Base-by-base conservation (phyloP, 2,888 invertebrate species). In the Himalopsyche tibetana region DNA sequence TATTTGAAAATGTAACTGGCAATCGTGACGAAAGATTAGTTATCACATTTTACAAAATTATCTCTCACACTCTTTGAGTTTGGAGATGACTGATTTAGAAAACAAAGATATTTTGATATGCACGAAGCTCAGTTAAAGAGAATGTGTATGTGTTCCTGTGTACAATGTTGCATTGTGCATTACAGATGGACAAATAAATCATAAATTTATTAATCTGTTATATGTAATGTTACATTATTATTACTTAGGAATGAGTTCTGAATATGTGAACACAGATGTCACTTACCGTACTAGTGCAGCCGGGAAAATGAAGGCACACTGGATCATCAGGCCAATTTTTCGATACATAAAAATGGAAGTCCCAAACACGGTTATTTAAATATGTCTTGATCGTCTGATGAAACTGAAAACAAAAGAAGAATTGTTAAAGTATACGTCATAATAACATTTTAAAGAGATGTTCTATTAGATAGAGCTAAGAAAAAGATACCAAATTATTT, bases 341-440 rank as follows among this genome's bases (percentile, higher is more conserved):
- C 90, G 96, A 95, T 91, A 97, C 96, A 95, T 97, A 97, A 94
- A 97, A 97, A 93, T 96, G 94, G 94, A 97, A 97, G 92, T 97
- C 95, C 97, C 97, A 97, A 92, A 97, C 96, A 91, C 95, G 95
- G 93, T 97, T 96, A 94, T 95, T 96, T 92, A 96, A 95, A 94
- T 96, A 97, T 93, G 97, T 97, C 94, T 96, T 95, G 92, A 97
- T 94, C 91, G 97, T 97, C 94, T 97, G 97, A 93, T 97, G 97
- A 94, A 97, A 97, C 97, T 97, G 93, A 80, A 94, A 94, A 90
- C 88, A 89, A 89, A 90, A 88, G 89, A 82, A 28, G 4, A 74
- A 74, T 15, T 11, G 5, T 15, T 51, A 15, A 51, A 51, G 2
- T 2, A 2, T 15, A 51, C 4, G 15, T 15, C 45, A 15, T 51